These are phyloP conservation scores for Alentia gelatinosa DNA, from an alignment of 2,888 invertebrate genomes.

Conservation along the genomic window DNA sequence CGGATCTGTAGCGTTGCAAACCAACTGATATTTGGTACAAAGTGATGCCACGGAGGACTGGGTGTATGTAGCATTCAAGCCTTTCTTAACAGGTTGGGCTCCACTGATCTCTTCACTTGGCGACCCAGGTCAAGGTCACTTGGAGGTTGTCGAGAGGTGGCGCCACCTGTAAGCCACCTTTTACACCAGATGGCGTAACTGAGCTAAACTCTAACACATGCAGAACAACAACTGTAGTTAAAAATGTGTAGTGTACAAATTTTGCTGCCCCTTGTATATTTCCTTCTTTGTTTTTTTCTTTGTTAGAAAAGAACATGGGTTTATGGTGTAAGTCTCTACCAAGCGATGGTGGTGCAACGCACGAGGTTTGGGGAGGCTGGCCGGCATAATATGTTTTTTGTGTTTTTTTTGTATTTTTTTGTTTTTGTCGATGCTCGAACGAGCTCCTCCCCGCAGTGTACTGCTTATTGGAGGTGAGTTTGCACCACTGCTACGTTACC, in stretches of 20 bases:
- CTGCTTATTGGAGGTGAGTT: background rate
- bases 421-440: conserved; percentile 9
- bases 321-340: conserved; percentile 28
- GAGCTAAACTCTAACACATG: conserved; percentile 30
- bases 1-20: conserved; percentile 42
- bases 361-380: background rate
- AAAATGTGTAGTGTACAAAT: conserved; percentile 12
- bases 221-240: conserved; percentile 32
- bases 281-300: background rate
- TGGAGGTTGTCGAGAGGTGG: conserved; percentile 38
- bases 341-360: background rate
- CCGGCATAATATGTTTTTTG: background rate
- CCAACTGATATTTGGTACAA: conserved; percentile 27
- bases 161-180: conserved; percentile 1
- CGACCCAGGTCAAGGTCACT: conserved; percentile 45
- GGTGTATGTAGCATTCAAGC: conserved; percentile 47
- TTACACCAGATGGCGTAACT: conserved; percentile 11
- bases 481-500: conserved; percentile 35
- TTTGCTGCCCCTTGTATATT: conserved; percentile 9
- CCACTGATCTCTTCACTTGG: background rate
- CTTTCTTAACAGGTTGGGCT: conserved; percentile 5
- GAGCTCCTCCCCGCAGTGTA: background rate
- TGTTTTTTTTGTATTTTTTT: background rate
- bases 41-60: conserved; percentile 10
- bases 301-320: background rate